Percentiles rank a stretch among this genome's conserved stretches.
Evolutionary conservation across 2,888 invertebrate genomes (phyloP).

Genomic region (Pelosia muscerda): DNA sequence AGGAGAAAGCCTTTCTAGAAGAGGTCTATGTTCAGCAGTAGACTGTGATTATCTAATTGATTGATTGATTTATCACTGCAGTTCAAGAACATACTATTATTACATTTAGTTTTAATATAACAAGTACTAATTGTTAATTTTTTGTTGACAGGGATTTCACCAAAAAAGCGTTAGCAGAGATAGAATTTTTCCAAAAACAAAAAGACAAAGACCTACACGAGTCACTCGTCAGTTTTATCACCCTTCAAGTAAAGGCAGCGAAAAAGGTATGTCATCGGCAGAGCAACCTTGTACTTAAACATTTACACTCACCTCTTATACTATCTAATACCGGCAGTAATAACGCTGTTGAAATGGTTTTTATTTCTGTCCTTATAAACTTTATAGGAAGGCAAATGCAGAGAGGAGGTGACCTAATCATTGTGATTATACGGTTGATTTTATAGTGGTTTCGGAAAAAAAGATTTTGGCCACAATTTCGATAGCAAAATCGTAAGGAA

Average conservation of each 20-base stretch:
- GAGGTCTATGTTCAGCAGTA: no score
- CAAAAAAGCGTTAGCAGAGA: conserved; percentile 88
- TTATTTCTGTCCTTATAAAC: not conserved
- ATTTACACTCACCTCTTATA: not conserved
- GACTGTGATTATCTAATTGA: no score
- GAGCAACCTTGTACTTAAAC: no score
- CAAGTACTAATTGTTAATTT: no score
- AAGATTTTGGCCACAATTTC: no score
- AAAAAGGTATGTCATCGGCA: conserved; percentile 87
- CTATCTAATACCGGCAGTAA: not conserved
- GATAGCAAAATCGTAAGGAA: no score
- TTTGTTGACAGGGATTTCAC: conserved; percentile 88
- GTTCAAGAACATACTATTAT: not conserved
- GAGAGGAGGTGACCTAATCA: no score
- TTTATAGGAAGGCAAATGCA: no score
- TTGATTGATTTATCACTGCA: no score
- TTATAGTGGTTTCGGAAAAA: no score
- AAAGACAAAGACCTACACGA: conserved; percentile 91
- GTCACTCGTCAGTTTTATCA: conserved; percentile 89
- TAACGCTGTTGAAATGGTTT: not conserved
- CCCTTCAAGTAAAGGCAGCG: conserved; percentile 91
- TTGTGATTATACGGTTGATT: no score
- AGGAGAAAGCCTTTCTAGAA: no score
- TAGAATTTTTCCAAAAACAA: conserved; percentile 91
- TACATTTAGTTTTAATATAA: not conserved